phyloP scores from a whole-genome alignment of 2,113 vertebrate species.

The Probosciger aterrimus region DNA sequence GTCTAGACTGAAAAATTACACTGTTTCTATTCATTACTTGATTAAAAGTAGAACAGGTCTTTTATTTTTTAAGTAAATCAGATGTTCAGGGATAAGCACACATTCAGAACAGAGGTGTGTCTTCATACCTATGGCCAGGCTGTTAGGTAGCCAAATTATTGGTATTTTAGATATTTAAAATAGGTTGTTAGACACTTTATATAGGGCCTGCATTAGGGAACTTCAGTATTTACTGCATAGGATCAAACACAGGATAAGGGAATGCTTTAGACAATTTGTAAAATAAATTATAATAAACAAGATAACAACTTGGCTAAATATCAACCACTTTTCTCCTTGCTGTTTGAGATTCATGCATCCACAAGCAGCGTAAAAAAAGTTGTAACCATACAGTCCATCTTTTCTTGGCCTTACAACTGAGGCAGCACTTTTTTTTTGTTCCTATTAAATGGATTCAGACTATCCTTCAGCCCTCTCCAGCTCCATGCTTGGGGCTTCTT shows the following conservation, averaged over 20 bases:
- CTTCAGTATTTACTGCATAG: not conserved
- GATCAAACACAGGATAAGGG: not conserved
- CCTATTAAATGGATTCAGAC: not conserved
- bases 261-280: not conserved
- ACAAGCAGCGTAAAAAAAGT: not conserved
- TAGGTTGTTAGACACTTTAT: not conserved
- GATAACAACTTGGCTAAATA: not conserved
- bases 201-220: not conserved
- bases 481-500: fast-evolving
- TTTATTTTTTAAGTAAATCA: not conserved
- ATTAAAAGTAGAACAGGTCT: not conserved
- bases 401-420: not conserved
- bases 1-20: not conserved
- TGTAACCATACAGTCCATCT: not conserved
- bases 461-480: not conserved
- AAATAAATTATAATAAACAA: not conserved
- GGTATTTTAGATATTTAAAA: not conserved
- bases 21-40: not conserved
- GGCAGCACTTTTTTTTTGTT: not conserved
- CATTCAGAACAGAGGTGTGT: not conserved
- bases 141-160: not conserved
- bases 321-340: not conserved
- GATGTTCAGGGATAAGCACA: not conserved
- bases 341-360: not conserved
- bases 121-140: not conserved